Percentiles rank a stretch among this genome's conserved stretches.
Conservation (phyloP, 2,888 invertebrate genomes). For the Nowickia ferox region DNA sequence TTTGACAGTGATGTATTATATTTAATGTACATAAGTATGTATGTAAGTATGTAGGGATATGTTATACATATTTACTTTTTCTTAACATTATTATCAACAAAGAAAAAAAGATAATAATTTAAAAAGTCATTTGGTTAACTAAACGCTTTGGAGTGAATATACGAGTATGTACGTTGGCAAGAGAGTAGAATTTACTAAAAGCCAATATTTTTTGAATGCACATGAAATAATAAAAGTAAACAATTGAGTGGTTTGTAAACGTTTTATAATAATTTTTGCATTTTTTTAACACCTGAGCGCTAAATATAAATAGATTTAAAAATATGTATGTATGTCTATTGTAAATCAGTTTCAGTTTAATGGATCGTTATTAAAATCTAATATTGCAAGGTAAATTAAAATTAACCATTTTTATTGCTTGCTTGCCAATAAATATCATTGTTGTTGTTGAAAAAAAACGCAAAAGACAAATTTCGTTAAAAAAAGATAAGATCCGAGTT, state of each 20-base stretch:
- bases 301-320: slow-evolving; percentile 38
- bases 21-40: background rate
- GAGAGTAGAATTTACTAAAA: background rate
- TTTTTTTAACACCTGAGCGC: slow-evolving; percentile 11
- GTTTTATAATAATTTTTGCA: background rate
- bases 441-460: background rate
- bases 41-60: too few species aligned
- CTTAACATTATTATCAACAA: slow-evolving; percentile 9
- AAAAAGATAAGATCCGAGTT: background rate
- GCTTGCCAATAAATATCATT: slow-evolving; percentile 6
- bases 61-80: too few species aligned
- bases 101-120: slow-evolving; percentile 16
- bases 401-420: background rate
- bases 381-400: slow-evolving; percentile 13
- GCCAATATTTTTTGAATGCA: background rate
- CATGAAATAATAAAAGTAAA: background rate
- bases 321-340: background rate
- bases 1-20: background rate
- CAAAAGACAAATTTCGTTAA: slow-evolving; percentile 9
- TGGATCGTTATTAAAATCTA: slow-evolving; percentile 17
- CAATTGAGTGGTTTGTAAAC: slow-evolving; percentile 18
- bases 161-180: background rate
- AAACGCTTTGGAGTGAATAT: too few species aligned
- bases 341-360: slow-evolving; percentile 50
- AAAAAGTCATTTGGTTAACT: background rate